Conservation (phyloP, 1,140 invertebrate genomes). For the Tachypleus tridentatus region DNA sequence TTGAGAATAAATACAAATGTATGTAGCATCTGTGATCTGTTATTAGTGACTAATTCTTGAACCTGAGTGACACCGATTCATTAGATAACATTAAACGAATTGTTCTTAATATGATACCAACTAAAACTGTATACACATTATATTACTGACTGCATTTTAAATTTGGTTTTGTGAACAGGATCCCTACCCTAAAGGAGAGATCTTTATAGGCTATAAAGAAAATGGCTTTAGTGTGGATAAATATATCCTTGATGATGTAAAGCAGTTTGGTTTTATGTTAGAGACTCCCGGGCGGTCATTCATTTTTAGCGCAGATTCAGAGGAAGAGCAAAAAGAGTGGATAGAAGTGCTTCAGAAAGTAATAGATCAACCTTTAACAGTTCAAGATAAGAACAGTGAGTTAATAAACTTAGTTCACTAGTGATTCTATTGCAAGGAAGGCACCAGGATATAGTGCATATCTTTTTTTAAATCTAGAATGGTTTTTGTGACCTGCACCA, state of each 20-base stretch:
- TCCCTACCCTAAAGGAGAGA: constrained; percentile 79
- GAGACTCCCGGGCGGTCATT: constrained; percentile 68
- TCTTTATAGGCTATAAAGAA: constrained; percentile 64
- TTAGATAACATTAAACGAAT: no score
- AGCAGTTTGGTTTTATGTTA: constrained; percentile 54
- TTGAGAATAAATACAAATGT: no score
- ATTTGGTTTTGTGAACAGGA: constrained; percentile 38
- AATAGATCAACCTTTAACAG: constrained; percentile 58
- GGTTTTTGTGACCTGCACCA: no score
- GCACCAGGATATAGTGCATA: no score
- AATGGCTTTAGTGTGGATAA: constrained; percentile 56
- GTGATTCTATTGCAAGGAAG: no score
- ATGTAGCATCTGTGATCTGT: no score
- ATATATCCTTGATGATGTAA: constrained; percentile 47
- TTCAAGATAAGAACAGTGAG: constrained; percentile 65
- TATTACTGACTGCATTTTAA: constrained; percentile 7
- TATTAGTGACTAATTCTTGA: no score
- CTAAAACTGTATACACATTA: no score
- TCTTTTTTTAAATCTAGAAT: no score
- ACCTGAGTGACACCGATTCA: no score
- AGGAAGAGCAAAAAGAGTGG: constrained; percentile 66
- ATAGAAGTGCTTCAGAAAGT: constrained; percentile 59
- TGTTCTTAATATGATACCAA: no score
- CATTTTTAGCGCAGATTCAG: constrained; percentile 63
- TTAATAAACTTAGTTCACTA: constrained; percentile 19